These are phyloP conservation scores for Unio delphinus DNA, from an alignment of 2,888 invertebrate genomes.

Conservation along the genomic window DNA sequence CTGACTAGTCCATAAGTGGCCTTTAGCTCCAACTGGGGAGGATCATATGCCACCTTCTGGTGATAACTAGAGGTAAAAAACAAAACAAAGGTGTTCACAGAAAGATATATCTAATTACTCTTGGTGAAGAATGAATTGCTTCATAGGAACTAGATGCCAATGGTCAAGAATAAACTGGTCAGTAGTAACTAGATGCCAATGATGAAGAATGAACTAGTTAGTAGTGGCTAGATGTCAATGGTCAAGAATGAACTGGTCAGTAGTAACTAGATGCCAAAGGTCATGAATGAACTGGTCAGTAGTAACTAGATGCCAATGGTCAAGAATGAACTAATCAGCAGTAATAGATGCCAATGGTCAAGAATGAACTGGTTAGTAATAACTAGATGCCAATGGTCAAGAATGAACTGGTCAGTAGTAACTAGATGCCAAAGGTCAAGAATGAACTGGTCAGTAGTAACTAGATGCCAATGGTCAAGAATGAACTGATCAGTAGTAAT, in stretches of 20 bases:
- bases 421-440: no score
- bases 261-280: neutral
- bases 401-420: no score
- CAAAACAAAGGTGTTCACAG: neutral
- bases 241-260: neutral
- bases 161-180: no score
- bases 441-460: no score
- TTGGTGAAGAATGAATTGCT: neutral
- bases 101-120: neutral
- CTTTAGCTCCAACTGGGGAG: conserved; percentile 76
- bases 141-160: no score
- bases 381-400: no score
- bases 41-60: conserved; percentile 76
- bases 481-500: no score
- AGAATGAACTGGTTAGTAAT: no score
- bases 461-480: no score
- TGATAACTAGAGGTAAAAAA: conserved; percentile 74
- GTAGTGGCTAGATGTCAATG: neutral
- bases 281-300: neutral
- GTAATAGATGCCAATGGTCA: no score
- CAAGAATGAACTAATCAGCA: neutral
- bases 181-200: no score
- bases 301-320: neutral
- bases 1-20: conserved; percentile 78
- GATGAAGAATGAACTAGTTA: neutral